Evolutionary conservation across 2,888 invertebrate genomes (phyloP).

Genomic region (Acronicta aceris): DNA sequence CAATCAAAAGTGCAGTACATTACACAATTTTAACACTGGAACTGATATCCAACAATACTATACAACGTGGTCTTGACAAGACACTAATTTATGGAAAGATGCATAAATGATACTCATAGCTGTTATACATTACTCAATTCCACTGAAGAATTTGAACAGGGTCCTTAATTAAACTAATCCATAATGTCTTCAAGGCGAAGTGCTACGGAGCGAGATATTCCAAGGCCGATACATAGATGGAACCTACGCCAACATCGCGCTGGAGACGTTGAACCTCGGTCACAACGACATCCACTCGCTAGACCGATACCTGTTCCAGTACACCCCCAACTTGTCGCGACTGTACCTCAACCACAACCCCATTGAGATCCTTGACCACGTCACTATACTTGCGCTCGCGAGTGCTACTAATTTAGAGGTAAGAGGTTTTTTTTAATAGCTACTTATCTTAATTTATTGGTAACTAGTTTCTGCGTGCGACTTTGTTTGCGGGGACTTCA

Average conservation of each 20-base stretch:
- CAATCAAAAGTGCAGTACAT: neutral
- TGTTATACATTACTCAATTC: no score
- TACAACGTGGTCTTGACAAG: no score
- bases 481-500: no score
- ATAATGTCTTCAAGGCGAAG: constrained; percentile 85
- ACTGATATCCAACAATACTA: neutral
- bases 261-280: constrained; percentile 90
- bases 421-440: constrained; percentile 28
- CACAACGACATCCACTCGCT: constrained; percentile 91
- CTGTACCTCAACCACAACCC: constrained; percentile 90
- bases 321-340: constrained; percentile 90
- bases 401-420: constrained; percentile 89
- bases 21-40: neutral
- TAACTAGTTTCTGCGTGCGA: no score
- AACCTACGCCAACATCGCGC: constrained; percentile 88
- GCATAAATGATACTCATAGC: no score
- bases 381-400: constrained; percentile 89
- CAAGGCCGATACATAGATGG: constrained; percentile 90
- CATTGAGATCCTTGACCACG: constrained; percentile 89
- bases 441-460: neutral
- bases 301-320: constrained; percentile 90
- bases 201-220: constrained; percentile 90
- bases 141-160: no score
- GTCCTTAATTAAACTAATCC: no score
- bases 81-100: no score